These are phyloP conservation scores for Zoanthus solanderi DNA, from an alignment of 92 coral and sea anemone genomes.

Conservation along the genomic window DNA sequence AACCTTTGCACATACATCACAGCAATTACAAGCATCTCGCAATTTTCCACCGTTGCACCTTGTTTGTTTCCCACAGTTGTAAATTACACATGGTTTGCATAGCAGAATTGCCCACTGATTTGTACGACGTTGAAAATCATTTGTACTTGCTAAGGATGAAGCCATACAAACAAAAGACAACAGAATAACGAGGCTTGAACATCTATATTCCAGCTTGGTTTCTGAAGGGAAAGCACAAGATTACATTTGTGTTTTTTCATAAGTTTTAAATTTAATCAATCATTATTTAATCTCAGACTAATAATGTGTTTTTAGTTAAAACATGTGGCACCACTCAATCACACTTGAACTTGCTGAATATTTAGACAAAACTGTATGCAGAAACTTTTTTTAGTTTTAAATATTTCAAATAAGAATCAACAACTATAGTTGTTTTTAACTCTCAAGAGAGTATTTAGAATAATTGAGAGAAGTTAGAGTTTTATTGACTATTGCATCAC, in stretches of 20 bases:
- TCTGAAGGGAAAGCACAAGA: neutral
- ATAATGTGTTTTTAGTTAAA: too few species aligned
- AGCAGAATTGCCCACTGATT: constrained; percentile 2
- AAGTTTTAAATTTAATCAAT: neutral
- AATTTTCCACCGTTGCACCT: constrained; percentile 62
- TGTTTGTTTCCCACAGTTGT: constrained; percentile 35
- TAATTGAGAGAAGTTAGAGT: too few species aligned
- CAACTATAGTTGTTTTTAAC: too few species aligned
- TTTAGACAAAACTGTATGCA: too few species aligned
- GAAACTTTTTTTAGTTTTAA: too few species aligned
- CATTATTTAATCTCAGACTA: neutral
- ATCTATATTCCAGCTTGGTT: neutral
- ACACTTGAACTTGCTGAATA: too few species aligned
- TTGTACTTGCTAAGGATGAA: neutral
- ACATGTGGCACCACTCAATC: too few species aligned
- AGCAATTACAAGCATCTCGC: constrained; percentile 70
- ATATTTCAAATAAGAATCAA: too few species aligned
- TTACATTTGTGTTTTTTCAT: neutral
- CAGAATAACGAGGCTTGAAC: neutral
- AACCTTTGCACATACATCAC: constrained; percentile 66
- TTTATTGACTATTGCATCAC: too few species aligned
- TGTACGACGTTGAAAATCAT: neutral
- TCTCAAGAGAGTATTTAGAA: too few species aligned
- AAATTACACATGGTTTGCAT: constrained; percentile 47
- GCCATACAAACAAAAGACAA: neutral